These are phyloP conservation scores for Lasioglossum vierecki DNA, from an alignment of 2,888 invertebrate genomes.

Conservation along the genomic window DNA sequence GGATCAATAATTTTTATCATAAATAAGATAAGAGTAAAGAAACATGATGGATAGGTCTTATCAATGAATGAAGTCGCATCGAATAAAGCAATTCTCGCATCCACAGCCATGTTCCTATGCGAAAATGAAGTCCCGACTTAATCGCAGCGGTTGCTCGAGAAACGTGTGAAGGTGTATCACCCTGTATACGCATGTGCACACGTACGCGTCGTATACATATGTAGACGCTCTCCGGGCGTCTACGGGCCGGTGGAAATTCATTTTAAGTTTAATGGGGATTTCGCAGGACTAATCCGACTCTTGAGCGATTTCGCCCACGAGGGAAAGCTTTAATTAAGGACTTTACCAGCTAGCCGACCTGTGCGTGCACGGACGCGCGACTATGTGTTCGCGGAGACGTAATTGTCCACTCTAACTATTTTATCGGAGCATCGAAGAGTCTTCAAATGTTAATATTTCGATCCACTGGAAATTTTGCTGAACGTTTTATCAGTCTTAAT, in stretches of 20 bases:
- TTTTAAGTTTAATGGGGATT: slow-evolving; percentile 71
- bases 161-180: background rate
- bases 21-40: background rate
- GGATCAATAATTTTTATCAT: background rate
- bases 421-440: slow-evolving; percentile 23
- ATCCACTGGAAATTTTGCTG: background rate
- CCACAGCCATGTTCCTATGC: too few relatives aligned
- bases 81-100: background rate
- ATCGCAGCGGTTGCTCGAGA: background rate
- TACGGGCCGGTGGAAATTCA: slow-evolving; percentile 68
- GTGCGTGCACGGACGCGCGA: slow-evolving; percentile 12
- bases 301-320: slow-evolving; percentile 67
- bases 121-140: background rate
- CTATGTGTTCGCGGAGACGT: slow-evolving; percentile 13
- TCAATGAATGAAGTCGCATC: too few relatives aligned
- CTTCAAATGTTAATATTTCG: background rate
- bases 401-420: slow-evolving; percentile 53
- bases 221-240: slow-evolving; percentile 30
- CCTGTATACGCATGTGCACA: slow-evolving; percentile 1
- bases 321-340: slow-evolving; percentile 69
- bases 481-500: background rate
- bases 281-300: slow-evolving; percentile 68
- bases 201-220: slow-evolving; percentile 1
- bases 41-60: background rate
- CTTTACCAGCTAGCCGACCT: slow-evolving; percentile 47